A percentile compares a stretch with the other conserved stretches of the same genome.
Evolutionary conservation across 1,140 invertebrate species (phyloP).

Genomic region (Idris sp.): DNA sequence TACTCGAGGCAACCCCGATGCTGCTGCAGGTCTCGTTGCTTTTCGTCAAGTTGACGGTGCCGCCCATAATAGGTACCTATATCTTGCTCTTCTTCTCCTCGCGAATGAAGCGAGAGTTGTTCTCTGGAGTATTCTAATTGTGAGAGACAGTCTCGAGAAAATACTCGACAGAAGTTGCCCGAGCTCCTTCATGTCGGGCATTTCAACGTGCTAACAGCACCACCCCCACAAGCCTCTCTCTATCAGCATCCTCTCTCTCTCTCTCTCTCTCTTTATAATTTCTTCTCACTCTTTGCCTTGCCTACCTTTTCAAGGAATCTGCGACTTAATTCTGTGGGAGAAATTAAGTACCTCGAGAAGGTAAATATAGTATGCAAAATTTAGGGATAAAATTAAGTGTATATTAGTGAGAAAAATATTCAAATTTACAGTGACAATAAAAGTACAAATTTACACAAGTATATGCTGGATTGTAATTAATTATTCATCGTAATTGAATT

Average conservation of each 20-base stretch:
- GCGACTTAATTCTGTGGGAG: no score
- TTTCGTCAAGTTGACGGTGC: conserved; percentile 58
- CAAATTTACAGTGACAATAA: no score
- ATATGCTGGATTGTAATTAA: no score
- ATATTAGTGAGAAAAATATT: neutral
- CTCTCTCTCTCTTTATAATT: conserved; percentile 27
- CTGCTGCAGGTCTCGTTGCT: conserved; percentile 48
- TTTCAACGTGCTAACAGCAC: conserved; percentile 73
- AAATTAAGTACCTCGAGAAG: conserved; percentile 74
- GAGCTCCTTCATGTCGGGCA: conserved; percentile 68
- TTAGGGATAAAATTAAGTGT: neutral
- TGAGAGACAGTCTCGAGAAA: conserved; percentile 76
- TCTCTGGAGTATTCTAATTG: conserved; percentile 76
- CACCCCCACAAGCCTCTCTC: conserved; percentile 55
- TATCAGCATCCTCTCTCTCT: conserved; percentile 62
- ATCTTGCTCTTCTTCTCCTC: conserved; percentile 50
- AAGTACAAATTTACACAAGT: no score
- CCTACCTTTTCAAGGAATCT: no score
- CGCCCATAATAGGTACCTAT: conserved; percentile 51
- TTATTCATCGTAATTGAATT: no score
- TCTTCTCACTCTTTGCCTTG: neutral
- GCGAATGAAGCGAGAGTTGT: conserved; percentile 62
- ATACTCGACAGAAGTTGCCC: conserved; percentile 74
- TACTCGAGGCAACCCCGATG: conserved; percentile 31
- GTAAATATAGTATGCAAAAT: conserved; percentile 69